A percentile compares a stretch with the other conserved stretches of the same genome.
Evolutionary conservation across 2,113 vertebrate species (phyloP).

Genomic region (Sapajus apella): DNA sequence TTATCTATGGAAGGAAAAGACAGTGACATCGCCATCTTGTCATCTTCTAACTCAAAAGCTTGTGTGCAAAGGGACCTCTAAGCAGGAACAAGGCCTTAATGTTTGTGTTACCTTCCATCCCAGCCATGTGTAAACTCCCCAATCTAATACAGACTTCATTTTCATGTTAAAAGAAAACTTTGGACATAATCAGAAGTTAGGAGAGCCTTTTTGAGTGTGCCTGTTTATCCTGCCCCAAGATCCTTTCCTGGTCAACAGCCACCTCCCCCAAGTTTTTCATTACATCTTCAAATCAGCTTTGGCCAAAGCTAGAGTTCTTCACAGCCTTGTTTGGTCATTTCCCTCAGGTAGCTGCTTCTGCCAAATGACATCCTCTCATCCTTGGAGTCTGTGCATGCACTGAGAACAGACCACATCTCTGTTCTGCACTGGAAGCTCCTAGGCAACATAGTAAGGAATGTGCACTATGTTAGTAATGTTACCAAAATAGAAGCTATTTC

Average conservation of each 20-base stretch:
- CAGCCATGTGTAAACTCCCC: background rate
- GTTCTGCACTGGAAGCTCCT: background rate
- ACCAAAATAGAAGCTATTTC: background rate
- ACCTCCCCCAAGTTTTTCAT: background rate
- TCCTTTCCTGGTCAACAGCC: background rate
- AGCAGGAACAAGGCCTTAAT: background rate
- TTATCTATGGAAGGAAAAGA: background rate
- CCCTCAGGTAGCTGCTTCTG: background rate
- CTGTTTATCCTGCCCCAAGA: background rate
- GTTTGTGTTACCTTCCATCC: background rate
- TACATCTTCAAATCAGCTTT: background rate
- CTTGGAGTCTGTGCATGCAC: background rate
- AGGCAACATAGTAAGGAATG: background rate
- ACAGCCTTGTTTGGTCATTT: background rate
- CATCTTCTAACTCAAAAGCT: background rate
- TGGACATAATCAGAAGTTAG: conserved; percentile 21
- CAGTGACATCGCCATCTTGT: background rate
- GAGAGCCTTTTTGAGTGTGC: background rate
- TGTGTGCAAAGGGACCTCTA: background rate
- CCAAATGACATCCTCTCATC: background rate
- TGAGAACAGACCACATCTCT: background rate
- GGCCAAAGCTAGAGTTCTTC: background rate
- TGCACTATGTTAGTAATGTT: background rate
- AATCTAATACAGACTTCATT: background rate
- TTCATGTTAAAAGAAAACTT: conserved; percentile 45